Conservation (phyloP, 2,888 invertebrate species). For the Tridacna crocea region DNA sequence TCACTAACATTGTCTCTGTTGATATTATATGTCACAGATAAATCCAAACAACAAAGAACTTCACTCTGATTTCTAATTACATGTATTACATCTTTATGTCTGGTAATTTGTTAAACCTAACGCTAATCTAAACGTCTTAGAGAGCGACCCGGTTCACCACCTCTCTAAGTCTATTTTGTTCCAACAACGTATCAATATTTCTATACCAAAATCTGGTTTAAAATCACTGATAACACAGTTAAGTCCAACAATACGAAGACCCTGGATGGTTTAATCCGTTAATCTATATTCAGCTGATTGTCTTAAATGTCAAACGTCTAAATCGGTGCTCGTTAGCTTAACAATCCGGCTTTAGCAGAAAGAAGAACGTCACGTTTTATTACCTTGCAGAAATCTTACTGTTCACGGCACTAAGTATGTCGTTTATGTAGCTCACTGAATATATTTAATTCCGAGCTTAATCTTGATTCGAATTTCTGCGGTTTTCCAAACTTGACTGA, state of each 20-base stretch:
- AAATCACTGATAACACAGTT: slow-evolving; percentile 19
- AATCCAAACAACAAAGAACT: no score
- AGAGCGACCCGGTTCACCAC: slow-evolving; percentile 16
- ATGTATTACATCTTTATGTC: background rate
- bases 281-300: slow-evolving; percentile 35
- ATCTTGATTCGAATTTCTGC: background rate
- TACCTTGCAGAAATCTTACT: slow-evolving; percentile 6
- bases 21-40: no score
- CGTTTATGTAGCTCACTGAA: no score
- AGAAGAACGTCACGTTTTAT: slow-evolving; percentile 8
- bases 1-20: background rate
- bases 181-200: background rate
- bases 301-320: slow-evolving; percentile 8
- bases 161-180: slow-evolving; percentile 1
- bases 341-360: background rate
- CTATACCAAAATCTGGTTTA: slow-evolving; percentile 8
- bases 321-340: background rate
- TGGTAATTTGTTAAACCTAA: background rate
- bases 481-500: background rate
- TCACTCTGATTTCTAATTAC: background rate
- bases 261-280: slow-evolving; percentile 23
- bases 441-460: no score
- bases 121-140: slow-evolving; percentile 4
- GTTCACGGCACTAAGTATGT: slow-evolving; percentile 7
- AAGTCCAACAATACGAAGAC: slow-evolving; percentile 21